Conservation (phyloP, 2,797 vertebrate genomes). For the Choloepus didactylus region DNA sequence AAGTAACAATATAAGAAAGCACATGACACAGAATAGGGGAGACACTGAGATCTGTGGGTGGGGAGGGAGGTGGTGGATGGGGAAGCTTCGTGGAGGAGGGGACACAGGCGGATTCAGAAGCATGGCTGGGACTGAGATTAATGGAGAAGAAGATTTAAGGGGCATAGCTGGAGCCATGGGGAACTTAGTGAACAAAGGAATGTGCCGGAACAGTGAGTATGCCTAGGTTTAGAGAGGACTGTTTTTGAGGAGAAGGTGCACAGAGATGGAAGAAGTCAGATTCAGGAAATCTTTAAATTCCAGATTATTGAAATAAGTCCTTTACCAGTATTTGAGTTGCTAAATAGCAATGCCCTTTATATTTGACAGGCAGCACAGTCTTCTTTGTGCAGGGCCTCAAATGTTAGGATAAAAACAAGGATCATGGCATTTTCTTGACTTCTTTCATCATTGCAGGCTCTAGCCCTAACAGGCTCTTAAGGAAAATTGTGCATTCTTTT, state of each 20-base stretch:
- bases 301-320: background rate
- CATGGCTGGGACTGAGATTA: background rate
- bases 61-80: too few species aligned
- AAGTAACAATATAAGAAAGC: background rate
- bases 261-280: background rate
- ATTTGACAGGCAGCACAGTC: background rate
- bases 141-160: background rate
- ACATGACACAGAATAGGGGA: fast-evolving
- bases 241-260: background rate
- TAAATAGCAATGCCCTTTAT: background rate
- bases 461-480: slow-evolving; percentile 61
- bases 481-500: slow-evolving; percentile 56
- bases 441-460: slow-evolving; percentile 51
- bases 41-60: background rate
- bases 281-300: background rate
- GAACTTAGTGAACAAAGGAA: background rate
- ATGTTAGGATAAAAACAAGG: background rate
- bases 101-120: background rate
- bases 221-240: background rate
- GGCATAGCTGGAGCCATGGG: background rate
- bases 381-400: background rate
- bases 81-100: background rate
- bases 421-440: slow-evolving; percentile 49
- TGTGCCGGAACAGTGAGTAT: background rate
- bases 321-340: background rate